Evolutionary conservation across 2,797 vertebrate genomes (phyloP).

Genomic region (Tragelaphus oryx): DNA sequence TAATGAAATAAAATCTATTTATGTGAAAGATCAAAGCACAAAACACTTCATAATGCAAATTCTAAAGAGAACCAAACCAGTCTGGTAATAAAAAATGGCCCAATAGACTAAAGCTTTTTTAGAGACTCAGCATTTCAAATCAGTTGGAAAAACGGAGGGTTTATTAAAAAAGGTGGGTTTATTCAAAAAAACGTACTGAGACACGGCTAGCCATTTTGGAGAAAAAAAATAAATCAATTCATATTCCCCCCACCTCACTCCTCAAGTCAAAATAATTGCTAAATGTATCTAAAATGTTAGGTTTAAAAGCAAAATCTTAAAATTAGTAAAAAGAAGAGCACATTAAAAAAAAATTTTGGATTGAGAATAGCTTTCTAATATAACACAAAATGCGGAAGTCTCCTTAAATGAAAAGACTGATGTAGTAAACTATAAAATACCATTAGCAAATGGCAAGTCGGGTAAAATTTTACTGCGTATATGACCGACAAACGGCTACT

Average conservation of each 20-base stretch:
- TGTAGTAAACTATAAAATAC: not conserved
- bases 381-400: not conserved
- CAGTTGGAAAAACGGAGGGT: not conserved
- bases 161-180: not conserved
- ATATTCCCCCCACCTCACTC: not conserved
- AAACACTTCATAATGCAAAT: too few relatives aligned
- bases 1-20: too few relatives aligned
- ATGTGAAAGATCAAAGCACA: too few relatives aligned
- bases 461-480: not conserved
- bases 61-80: not conserved
- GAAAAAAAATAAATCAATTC: not conserved
- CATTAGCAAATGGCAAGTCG: not conserved
- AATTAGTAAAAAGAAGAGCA: not conserved
- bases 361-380: not conserved
- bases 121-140: not conserved
- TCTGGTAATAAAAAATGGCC: not conserved
- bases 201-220: not conserved
- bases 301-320: not conserved
- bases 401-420: not conserved
- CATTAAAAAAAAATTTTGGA: not conserved
- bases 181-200: not conserved
- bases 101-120: not conserved
- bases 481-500: not conserved
- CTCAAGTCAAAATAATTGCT: not conserved
- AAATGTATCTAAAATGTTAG: not conserved